Evolutionary conservation across 2,113 vertebrate species (phyloP).

Genomic region (Dryoscopus gambensis): DNA sequence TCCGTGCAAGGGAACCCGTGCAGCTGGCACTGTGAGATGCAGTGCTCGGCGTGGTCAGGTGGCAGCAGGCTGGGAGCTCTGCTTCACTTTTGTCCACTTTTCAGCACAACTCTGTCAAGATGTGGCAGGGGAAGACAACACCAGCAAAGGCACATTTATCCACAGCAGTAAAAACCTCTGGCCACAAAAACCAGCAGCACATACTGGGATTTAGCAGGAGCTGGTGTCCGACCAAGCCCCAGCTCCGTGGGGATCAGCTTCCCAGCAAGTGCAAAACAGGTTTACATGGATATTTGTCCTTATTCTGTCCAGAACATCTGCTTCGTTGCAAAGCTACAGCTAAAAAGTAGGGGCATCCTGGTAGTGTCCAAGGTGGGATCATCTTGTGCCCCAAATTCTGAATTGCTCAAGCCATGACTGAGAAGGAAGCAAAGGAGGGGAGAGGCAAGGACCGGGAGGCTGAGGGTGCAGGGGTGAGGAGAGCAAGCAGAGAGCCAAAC

Average conservation of each 20-base stretch:
- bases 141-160: not conserved
- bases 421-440: not conserved
- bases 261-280: not conserved
- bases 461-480: not conserved
- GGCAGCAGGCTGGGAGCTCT: not conserved
- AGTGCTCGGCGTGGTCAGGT: accelerated
- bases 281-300: not conserved
- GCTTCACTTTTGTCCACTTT: not conserved
- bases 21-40: not conserved
- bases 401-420: accelerated
- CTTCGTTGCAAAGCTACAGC: not conserved
- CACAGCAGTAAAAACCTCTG: not conserved
- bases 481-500: not conserved
- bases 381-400: not conserved
- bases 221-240: not conserved
- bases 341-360: not conserved
- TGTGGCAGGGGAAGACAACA: not conserved
- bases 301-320: not conserved
- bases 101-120: not conserved
- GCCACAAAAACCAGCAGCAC: not conserved
- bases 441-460: not conserved
- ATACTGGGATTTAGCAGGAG: not conserved
- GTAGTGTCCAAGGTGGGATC: not conserved
- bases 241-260: not conserved
- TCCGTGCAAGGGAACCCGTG: not conserved